Percentiles rank a stretch among this genome's conserved stretches.
These are phyloP conservation scores for Prinia subflava DNA, from an alignment of 2,113 vertebrate genomes.

Conservation along the genomic window DNA sequence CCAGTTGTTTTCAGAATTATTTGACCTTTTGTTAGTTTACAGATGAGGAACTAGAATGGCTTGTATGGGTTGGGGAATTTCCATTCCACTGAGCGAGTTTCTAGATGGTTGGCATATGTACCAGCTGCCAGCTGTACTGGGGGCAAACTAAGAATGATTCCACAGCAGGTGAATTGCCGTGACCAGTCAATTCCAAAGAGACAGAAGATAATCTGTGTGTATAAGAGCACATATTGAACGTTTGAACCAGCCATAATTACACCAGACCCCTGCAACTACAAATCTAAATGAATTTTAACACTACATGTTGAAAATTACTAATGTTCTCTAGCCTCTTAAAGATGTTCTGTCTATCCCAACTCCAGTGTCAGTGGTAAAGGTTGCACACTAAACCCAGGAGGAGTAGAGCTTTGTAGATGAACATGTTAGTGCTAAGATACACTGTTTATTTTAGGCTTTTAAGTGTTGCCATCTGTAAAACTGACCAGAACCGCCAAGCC, in stretches of 20 bases:
- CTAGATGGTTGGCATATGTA: not conserved
- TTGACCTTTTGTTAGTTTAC: not conserved
- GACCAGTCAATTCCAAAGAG: not conserved
- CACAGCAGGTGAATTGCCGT: not conserved
- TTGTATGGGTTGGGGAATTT: not conserved
- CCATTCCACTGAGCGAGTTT: not conserved
- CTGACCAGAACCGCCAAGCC: not conserved
- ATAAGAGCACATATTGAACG: not conserved
- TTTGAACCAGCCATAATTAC: not conserved
- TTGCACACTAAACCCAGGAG: not conserved
- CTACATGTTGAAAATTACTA: not conserved
- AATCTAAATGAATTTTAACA: not conserved
- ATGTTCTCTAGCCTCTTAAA: not conserved
- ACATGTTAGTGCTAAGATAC: not conserved
- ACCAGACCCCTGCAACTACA: not conserved
- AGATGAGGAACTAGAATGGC: not conserved
- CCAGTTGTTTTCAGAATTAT: not conserved
- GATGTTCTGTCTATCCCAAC: not conserved
- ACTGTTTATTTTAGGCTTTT: slow-evolving; percentile 19
- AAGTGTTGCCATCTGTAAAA: slow-evolving; percentile 12
- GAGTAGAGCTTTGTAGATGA: not conserved
- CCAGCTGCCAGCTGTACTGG: not conserved
- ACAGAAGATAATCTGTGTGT: not conserved
- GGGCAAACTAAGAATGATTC: not conserved
- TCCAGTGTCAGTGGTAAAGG: not conserved